Base-by-base conservation (phyloP, 2,888 invertebrate genomes). In the Acanthosoma haemorrhoidale region DNA sequence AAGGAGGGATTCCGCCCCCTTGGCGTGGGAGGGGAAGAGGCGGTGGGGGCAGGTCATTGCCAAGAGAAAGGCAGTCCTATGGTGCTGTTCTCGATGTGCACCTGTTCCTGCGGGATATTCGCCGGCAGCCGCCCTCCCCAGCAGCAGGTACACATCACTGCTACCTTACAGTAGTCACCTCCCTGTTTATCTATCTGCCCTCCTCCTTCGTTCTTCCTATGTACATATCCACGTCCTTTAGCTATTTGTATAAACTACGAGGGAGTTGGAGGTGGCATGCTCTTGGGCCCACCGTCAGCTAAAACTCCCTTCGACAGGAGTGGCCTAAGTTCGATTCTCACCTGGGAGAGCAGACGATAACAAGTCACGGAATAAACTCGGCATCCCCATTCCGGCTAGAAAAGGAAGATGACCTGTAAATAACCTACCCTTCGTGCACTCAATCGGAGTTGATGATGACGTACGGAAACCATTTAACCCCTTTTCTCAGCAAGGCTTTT, bases 11-110 rank as follows among this genome's bases (percentile, higher is more conserved):
- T 32, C 60, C 18, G 18, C 34, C 60, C 59, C 31, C 60, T 34
- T 4, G 31, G 64, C 8, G 38, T 16, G 34, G 51, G 13, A 18
- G 64, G 64, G 64, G 9, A 15, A 8, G 16, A 9, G 31, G 15
- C 15, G 34, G 18, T 36, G 64, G 64, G 39, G 16, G n/a, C 13
- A 25, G 64, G 38, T 41, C 64, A 61, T 36, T 61, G 61, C 61
- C 61, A 61, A 36, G 61, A 21, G 61, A 61, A 61, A 61, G 61
- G 38, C 64, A 64, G 64, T 64, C 71, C 59, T 25, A 73, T 73
- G 72, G 72, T 73, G 66, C 67, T 73, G 67, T 73, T 73, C 61
- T 70, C 72, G 31, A 71, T 73, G 71, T 73, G 72, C 71, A 73
- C 69, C 69, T 73, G 72, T 66, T 66, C 72, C 36, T 73, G 72